A percentile compares a stretch with the other conserved stretches of the same genome.
phyloP scores from a whole-genome alignment of 2,797 vertebrate species.

The Ctenochaetus hawaiiensis region DNA sequence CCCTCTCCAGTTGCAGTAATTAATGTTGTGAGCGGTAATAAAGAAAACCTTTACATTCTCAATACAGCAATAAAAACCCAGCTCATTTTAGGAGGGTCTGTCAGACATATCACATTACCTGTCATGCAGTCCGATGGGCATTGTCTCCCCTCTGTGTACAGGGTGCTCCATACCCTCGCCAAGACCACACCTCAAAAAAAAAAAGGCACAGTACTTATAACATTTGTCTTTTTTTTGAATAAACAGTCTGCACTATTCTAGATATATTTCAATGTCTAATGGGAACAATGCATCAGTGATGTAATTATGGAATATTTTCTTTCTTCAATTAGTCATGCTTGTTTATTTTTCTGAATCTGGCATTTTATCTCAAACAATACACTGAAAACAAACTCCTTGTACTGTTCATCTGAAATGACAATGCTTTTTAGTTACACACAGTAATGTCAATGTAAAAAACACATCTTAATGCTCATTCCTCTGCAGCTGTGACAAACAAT shows the following conservation, averaged over 20 bases:
- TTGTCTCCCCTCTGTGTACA: slow-evolving; percentile 89
- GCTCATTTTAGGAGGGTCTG: too few species aligned
- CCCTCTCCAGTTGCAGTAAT: not conserved
- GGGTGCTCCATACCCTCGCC: slow-evolving; percentile 91
- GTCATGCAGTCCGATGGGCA: slow-evolving; percentile 89
- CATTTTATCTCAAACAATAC: not conserved
- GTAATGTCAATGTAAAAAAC: not conserved
- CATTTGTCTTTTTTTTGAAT: not conserved
- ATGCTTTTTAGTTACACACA: not conserved
- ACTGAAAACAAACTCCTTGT: not conserved
- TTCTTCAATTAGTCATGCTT: not conserved
- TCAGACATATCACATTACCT: slow-evolving; percentile 81
- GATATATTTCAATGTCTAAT: not conserved
- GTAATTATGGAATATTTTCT: not conserved
- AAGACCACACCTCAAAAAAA: slow-evolving; percentile 80
- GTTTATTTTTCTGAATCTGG: not conserved
- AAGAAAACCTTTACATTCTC: not conserved
- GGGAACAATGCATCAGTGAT: not conserved
- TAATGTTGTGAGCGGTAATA: not conserved
- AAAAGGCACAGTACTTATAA: slow-evolving; percentile 1
- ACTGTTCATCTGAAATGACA: not conserved
- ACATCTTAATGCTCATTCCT: not conserved
- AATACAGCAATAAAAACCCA: not conserved
- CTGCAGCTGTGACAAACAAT: not conserved
- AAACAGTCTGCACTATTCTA: not conserved